Evolutionary conservation across 30 jellyfish, hydroid and myxozoan species (phyloP).

Genomic region (Thelohanellus kitauei): DNA sequence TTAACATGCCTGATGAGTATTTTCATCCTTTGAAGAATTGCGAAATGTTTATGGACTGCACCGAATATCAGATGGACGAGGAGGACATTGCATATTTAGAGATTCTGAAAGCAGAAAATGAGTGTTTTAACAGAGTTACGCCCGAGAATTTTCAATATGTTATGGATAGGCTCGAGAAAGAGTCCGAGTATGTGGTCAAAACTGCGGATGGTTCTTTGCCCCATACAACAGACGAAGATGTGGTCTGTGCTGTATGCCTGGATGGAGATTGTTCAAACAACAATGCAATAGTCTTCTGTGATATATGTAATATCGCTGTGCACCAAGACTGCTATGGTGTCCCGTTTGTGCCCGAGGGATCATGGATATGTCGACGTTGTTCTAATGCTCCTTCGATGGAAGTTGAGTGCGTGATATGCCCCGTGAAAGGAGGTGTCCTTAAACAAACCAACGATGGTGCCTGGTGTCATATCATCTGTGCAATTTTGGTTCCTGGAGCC

Average conservation of each 20-base stretch:
- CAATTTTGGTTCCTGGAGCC: conserved; percentile 90
- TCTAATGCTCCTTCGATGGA: conserved; percentile 78
- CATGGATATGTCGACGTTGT: conserved; percentile 88
- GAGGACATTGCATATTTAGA: conserved; percentile 78
- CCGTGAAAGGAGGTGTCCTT: conserved; percentile 69
- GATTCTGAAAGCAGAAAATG: conserved; percentile 31
- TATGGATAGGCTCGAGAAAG: conserved; percentile 78
- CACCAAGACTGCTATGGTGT: conserved; percentile 98
- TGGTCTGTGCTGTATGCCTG: conserved; percentile 77
- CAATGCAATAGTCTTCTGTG: conserved; percentile 64
- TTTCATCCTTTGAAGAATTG: conserved; percentile 44
- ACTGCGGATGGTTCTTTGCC: conserved; percentile 72
- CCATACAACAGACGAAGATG: conserved; percentile 76
- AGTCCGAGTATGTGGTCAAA: conserved; percentile 67
- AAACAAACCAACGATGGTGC: conserved; percentile 67
- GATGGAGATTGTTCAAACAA: conserved; percentile 90
- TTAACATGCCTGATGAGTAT: too few relatives aligned
- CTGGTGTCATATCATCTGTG: conserved; percentile 94
- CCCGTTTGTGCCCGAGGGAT: conserved; percentile 94
- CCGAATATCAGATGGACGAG: conserved; percentile 91
- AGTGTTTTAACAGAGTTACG: conserved; percentile 16
- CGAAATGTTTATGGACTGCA: too few relatives aligned
- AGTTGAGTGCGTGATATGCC: conserved; percentile 65
- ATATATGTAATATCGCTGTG: conserved; percentile 83
- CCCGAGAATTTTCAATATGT: conserved; percentile 46